Percentiles rank a stretch among this genome's conserved stretches.
These are phyloP conservation scores for Picathartes gymnocephalus DNA, from an alignment of 2,113 vertebrate species.

Conservation along the genomic window DNA sequence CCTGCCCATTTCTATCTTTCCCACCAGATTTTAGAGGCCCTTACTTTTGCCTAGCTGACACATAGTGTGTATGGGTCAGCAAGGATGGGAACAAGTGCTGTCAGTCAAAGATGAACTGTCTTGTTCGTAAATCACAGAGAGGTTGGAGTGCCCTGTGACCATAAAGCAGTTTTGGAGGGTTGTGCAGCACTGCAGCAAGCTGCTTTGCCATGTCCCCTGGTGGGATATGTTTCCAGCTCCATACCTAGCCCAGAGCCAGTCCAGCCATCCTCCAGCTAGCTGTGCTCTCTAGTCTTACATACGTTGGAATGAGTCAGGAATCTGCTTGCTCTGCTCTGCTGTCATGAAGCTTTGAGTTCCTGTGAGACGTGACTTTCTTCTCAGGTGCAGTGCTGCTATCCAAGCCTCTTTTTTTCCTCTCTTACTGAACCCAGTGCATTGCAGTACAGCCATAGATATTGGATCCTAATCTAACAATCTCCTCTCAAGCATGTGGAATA, in stretches of 20 bases:
- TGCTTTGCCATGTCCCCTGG: background rate
- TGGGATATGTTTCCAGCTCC: background rate
- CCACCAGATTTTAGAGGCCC: background rate
- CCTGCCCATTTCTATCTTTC: background rate
- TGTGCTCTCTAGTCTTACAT: background rate
- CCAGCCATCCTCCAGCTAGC: background rate
- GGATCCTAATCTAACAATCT: background rate
- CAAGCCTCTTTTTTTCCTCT: background rate
- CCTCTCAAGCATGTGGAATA: background rate
- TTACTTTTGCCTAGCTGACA: background rate
- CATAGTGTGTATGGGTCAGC: background rate
- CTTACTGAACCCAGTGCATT: background rate
- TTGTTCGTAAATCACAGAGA: rapidly evolving
- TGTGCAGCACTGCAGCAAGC: background rate
- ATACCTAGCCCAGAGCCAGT: background rate
- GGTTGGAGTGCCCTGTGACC: background rate
- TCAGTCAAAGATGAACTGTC: background rate
- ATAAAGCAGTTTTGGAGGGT: background rate
- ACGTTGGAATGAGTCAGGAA: rapidly evolving
- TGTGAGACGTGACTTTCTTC: background rate
- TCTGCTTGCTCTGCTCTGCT: background rate
- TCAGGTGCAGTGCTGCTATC: background rate
- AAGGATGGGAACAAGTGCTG: background rate
- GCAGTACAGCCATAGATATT: background rate
- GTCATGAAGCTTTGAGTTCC: background rate